A percentile compares a stretch with the other conserved stretches of the same genome.
These are phyloP conservation scores for Campoplex nolae DNA, from an alignment of 2,888 invertebrate species.

Conservation along the genomic window DNA sequence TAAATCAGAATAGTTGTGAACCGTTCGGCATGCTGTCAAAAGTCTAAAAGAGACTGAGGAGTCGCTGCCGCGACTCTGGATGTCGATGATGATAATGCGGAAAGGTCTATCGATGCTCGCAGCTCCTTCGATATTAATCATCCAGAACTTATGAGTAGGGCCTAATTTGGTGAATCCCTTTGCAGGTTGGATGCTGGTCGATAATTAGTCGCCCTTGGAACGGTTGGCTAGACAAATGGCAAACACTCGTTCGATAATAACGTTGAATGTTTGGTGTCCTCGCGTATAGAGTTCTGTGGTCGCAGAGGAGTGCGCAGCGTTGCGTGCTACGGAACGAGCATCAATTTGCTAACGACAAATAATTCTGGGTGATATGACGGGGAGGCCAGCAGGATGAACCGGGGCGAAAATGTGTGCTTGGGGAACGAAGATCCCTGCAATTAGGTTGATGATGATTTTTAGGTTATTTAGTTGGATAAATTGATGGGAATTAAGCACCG, in stretches of 20 bases:
- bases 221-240: conserved; percentile 43
- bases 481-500: background rate
- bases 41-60: too few relatives aligned
- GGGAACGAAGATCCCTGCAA: background rate
- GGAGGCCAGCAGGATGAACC: background rate
- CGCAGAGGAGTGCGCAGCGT: background rate
- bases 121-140: background rate
- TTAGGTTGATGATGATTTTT: conserved; percentile 4
- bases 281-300: conserved; percentile 13
- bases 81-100: too few relatives aligned
- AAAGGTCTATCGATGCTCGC: too few relatives aligned
- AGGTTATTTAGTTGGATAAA: background rate
- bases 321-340: background rate
- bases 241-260: conserved; percentile 50
- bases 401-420: background rate
- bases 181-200: background rate
- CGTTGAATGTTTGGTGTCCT: conserved; percentile 8
- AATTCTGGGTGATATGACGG: conserved; percentile 8
- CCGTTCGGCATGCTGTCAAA: too few relatives aligned
- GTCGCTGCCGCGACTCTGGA: too few relatives aligned
- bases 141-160: background rate
- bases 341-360: conserved; percentile 39
- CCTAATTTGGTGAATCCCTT: background rate
- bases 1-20: too few relatives aligned
- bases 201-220: conserved; percentile 47